Base-by-base conservation (phyloP, 2,888 invertebrate species). In the Rhamphomyia laevipes region DNA sequence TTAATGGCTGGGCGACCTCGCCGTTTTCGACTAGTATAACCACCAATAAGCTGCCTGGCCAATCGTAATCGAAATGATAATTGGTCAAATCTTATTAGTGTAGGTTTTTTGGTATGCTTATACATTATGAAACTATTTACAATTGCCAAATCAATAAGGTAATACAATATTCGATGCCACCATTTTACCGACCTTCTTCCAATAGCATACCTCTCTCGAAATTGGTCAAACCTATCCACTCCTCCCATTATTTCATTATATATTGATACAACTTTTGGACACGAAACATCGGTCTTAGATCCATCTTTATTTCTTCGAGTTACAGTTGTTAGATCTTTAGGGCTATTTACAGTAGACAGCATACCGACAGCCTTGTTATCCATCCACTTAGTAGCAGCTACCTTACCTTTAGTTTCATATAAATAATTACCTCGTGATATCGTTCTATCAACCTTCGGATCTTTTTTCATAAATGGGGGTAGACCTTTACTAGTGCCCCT, bases 91-190 rank as follows among this genome's bases (percentile, higher is more conserved):
- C 35, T 35, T 35, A 35, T 35, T 13, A 13, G 3, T 35, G 13
- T n/a, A 35, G 35, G 13, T 7, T 7, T 35, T 35, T 35, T 35
- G 3, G 35, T 5, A 35, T 35, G n/a, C 35, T n/a, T 35, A 7
- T 7, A 35, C 35, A 35, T 35, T 35, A 35, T 35, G 35, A 35
- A 35, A 43, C 33, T 40, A 38, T 51, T 49, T 33, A 49, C 53
- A 42, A 51, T 49, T 12, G 46, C 46, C 10, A 50, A 44, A 2
- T 49, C 51, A 2, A 45, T 17, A 12, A 47, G 30, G 4, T 47
- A 48, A 15, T 63, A 64, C 2, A 62, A 51, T 10, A 51, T 33
- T 2, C 47, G 42, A 15, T 51, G 46, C 33, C 47, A 46, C 55
- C 52, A 55, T 31, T 55, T 55, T 18, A 30, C 11, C 13, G 52